Conservation (phyloP, 2,888 invertebrate species). For the Onthophagus sagittarius region DNA sequence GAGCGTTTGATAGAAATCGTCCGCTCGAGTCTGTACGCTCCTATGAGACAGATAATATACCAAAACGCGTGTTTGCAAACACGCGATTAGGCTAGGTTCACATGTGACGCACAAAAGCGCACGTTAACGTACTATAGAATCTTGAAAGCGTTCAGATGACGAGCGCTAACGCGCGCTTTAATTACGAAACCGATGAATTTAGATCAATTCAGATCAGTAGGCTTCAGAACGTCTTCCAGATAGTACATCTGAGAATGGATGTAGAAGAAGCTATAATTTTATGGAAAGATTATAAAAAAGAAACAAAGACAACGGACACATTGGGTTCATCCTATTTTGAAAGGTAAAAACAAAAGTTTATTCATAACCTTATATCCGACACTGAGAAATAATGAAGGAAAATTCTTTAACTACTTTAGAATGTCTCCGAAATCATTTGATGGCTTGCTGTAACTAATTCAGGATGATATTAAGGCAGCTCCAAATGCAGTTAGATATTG, state of each 20-base stretch:
- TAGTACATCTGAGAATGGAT: neutral
- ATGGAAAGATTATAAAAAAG: neutral
- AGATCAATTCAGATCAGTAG: too few relatives aligned
- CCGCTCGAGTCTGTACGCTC: too few relatives aligned
- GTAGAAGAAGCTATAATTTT: neutral
- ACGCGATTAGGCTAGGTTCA: neutral
- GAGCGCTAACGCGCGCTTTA: neutral
- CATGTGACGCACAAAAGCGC: neutral
- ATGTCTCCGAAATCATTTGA: neutral
- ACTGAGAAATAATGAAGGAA: neutral
- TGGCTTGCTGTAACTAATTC: neutral
- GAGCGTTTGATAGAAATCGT: too few relatives aligned
- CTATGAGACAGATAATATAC: too few relatives aligned
- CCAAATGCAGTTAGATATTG: neutral
- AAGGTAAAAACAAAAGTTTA: neutral
- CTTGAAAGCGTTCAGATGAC: neutral
- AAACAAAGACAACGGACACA: neutral
- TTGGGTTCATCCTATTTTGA: neutral
- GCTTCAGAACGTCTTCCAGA: neutral
- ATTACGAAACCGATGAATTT: too few relatives aligned
- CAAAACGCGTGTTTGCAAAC: too few relatives aligned
- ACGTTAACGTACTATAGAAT: neutral
- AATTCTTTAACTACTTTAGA: neutral
- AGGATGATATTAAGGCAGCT: neutral
- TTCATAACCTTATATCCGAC: neutral